phyloP scores from a whole-genome alignment of 2,113 vertebrate genomes.

The Menura novaehollandiae region DNA sequence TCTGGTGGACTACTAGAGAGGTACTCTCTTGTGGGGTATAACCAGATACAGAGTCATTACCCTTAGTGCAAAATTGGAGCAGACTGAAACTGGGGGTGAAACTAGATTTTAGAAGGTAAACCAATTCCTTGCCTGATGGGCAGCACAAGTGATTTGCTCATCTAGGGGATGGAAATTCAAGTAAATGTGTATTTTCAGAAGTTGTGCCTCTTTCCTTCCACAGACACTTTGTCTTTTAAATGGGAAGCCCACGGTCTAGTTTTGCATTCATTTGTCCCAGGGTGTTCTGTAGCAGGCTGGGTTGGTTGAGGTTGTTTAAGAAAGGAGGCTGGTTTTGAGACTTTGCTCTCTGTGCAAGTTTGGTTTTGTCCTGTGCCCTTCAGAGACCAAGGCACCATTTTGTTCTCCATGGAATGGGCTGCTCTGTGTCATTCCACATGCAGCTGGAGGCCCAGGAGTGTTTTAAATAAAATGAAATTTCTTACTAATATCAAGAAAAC shows the following conservation, averaged over 20 bases:
- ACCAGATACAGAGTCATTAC: neutral
- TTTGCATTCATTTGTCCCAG: neutral
- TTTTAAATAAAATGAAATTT: neutral
- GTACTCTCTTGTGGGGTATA: rapidly evolving
- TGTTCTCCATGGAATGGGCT: neutral
- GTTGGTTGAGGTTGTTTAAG: neutral
- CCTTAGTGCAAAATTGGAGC: neutral
- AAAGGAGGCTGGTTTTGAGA: neutral
- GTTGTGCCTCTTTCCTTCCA: neutral
- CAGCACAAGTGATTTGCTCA: neutral
- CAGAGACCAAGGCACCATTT: neutral
- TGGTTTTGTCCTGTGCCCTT: neutral
- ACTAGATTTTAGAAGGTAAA: neutral
- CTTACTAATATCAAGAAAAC: neutral
- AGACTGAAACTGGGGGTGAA: neutral
- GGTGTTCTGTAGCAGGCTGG: neutral
- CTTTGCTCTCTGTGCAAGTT: neutral
- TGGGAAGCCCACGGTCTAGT: neutral
- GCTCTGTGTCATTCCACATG: neutral
- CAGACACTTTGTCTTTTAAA: neutral
- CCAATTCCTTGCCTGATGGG: neutral
- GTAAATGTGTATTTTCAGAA: neutral
- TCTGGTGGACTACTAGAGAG: neutral
- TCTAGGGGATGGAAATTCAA: neutral
- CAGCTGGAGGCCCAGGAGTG: neutral